These are phyloP conservation scores for Channa striata DNA, from an alignment of 2,797 vertebrate genomes.

Conservation along the genomic window DNA sequence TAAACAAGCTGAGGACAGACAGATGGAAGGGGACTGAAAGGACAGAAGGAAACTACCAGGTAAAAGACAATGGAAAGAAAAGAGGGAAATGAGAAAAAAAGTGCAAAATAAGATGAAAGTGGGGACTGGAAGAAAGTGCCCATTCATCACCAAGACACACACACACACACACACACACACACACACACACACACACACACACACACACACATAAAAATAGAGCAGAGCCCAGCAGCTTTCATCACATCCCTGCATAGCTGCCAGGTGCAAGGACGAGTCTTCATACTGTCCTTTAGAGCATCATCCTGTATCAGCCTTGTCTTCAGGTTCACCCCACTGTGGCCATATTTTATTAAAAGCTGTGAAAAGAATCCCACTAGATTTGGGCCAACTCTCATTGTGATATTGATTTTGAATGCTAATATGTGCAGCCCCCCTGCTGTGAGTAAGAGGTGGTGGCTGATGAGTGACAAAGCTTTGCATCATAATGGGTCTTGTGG, in stretches of 20 bases:
- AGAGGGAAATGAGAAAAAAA: slow-evolving; percentile 26
- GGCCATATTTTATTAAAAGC: neutral
- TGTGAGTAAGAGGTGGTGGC: slow-evolving; percentile 13
- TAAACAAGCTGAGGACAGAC: neutral
- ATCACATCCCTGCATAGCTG: slow-evolving; percentile 26
- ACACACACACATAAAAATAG: slow-evolving; percentile 45
- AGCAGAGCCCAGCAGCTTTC: slow-evolving; percentile 37
- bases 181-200: slow-evolving; percentile 23
- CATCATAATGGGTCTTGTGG: neutral
- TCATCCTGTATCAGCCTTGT: neutral
- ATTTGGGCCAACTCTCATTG: neutral
- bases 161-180: slow-evolving; percentile 12
- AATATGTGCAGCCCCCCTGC: neutral
- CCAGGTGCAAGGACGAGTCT: neutral
- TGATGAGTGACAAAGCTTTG: slow-evolving; percentile 15
- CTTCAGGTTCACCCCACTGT: slow-evolving; percentile 3
- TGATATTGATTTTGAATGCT: neutral
- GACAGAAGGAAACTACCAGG: neutral
- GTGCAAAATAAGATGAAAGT: slow-evolving; percentile 23
- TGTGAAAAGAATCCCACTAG: neutral
- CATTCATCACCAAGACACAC: slow-evolving; percentile 53
- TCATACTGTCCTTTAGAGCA: slow-evolving; percentile 15
- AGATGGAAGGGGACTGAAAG: slow-evolving; percentile 10
- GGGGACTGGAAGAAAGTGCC: slow-evolving; percentile 18
- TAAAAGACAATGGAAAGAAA: slow-evolving; percentile 2